A percentile compares a stretch with the other conserved stretches of the same genome.
phyloP scores from a whole-genome alignment of 2,888 invertebrate species.

The Rutpela maculata region DNA sequence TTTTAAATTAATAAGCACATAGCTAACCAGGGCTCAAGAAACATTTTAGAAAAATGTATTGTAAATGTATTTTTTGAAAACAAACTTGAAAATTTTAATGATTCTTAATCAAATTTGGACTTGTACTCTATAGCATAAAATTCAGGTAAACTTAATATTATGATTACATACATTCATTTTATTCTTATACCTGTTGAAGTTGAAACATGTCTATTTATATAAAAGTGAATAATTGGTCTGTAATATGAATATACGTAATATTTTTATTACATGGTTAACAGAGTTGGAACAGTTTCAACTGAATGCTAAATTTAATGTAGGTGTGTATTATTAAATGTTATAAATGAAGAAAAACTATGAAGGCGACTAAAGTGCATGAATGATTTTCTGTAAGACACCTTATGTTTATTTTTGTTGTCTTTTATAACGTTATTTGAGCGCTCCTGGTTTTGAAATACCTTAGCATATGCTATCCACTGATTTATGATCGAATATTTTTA shows the following conservation, averaged over 20 bases:
- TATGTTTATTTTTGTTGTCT: slow-evolving; percentile 55
- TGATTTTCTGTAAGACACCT: slow-evolving; percentile 48
- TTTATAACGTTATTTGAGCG: slow-evolving; percentile 55
- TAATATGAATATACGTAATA: not conserved
- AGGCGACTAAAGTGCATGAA: slow-evolving; percentile 43
- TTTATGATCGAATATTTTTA: slow-evolving; percentile 70
- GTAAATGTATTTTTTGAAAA: too few species aligned
- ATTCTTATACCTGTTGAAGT: not conserved
- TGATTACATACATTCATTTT: not conserved
- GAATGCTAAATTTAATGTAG: slow-evolving; percentile 45
- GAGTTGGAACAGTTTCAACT: slow-evolving; percentile 35
- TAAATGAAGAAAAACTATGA: slow-evolving; percentile 18
- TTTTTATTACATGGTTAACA: not conserved
- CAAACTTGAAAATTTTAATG: too few species aligned
- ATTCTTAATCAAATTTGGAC: too few species aligned
- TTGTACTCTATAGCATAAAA: too few species aligned
- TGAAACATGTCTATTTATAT: not conserved
- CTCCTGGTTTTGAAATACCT: slow-evolving; percentile 71
- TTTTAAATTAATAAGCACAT: too few species aligned
- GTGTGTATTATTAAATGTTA: slow-evolving; percentile 45
- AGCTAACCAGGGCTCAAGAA: too few species aligned
- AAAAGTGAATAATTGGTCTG: not conserved
- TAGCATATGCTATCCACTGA: slow-evolving; percentile 69
- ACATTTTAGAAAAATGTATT: too few species aligned
- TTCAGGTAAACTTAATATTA: too few species aligned